Evolutionary conservation across 2,888 invertebrate species (phyloP).

Genomic region (Mesorhabditis belari): DNA sequence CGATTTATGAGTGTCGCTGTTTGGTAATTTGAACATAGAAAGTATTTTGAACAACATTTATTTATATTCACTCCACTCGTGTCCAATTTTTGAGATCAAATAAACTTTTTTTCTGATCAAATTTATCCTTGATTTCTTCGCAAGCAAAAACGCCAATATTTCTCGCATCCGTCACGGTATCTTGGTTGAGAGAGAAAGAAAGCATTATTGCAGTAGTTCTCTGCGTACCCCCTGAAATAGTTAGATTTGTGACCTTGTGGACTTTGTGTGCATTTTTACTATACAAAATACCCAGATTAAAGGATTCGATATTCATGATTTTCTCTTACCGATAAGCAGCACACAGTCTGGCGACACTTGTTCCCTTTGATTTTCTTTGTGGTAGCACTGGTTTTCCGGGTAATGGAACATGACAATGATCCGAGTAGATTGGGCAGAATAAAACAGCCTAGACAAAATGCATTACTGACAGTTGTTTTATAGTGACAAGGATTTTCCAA

Average conservation of each 20-base stretch:
- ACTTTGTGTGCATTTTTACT: background rate
- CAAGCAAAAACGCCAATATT: conserved; percentile 43
- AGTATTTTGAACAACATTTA: background rate
- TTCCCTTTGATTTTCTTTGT: conserved; percentile 16
- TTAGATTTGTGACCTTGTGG: too few species aligned
- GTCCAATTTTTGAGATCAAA: background rate
- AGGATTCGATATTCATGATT: background rate
- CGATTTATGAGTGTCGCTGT: conserved; percentile 40
- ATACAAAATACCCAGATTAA: background rate
- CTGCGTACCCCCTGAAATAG: conserved; percentile 35
- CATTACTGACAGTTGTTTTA: background rate
- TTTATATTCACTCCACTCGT: too few species aligned
- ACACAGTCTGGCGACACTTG: conserved; percentile 23
- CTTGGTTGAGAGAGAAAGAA: conserved; percentile 31
- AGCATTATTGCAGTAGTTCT: conserved; percentile 41
- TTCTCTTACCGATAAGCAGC: conserved; percentile 21
- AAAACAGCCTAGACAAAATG: conserved; percentile 37
- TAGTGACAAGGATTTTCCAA: background rate
- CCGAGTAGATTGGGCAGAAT: conserved; percentile 49
- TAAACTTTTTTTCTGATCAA: background rate
- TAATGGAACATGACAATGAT: conserved; percentile 40
- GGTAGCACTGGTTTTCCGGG: conserved; percentile 47
- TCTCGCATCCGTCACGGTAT: conserved; percentile 42
- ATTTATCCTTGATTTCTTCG: conserved; percentile 15
- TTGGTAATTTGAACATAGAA: conserved; percentile 20